phyloP scores from a whole-genome alignment of 2,888 invertebrate genomes.

The Limnephilus marmoratus region DNA sequence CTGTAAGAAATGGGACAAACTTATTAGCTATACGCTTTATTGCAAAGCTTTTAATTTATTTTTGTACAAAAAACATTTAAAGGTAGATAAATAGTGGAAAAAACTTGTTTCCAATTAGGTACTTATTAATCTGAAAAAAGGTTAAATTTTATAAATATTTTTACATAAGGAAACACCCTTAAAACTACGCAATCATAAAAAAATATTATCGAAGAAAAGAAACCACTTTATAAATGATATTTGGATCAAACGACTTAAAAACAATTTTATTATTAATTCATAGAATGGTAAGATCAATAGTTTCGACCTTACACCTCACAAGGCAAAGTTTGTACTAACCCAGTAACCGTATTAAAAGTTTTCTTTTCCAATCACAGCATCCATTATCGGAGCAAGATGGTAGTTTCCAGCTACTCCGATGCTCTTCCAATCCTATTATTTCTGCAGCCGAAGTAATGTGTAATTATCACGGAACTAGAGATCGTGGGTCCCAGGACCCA shows the following conservation, averaged over 20 bases:
- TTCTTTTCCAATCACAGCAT: conserved; percentile 31
- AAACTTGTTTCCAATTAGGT: not conserved
- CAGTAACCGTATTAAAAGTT: conserved; percentile 40
- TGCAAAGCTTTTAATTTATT: no score
- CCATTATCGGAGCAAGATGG: conserved; percentile 40
- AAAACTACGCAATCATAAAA: no score
- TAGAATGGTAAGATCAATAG: not conserved
- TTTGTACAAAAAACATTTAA: no score
- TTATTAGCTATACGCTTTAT: no score
- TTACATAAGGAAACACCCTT: no score
- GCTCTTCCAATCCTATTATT: conserved; percentile 49
- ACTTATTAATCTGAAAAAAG: not conserved
- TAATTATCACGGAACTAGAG: conserved; percentile 55
- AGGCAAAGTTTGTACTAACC: conserved; percentile 13
- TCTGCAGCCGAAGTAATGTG: conserved; percentile 54
- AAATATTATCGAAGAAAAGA: no score
- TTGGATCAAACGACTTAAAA: no score
- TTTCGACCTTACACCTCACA: not conserved
- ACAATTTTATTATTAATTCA: not conserved
- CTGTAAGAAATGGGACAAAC: no score
- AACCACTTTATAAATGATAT: not conserved
- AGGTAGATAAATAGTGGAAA: no score
- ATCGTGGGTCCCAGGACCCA: conserved; percentile 22
- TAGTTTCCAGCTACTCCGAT: not conserved
- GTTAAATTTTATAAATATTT: no score